Percentiles rank a stretch among this genome's conserved stretches.
These are phyloP conservation scores for Pangasius larnaudii DNA, from an alignment of 2,797 vertebrate genomes.

Conservation along the genomic window DNA sequence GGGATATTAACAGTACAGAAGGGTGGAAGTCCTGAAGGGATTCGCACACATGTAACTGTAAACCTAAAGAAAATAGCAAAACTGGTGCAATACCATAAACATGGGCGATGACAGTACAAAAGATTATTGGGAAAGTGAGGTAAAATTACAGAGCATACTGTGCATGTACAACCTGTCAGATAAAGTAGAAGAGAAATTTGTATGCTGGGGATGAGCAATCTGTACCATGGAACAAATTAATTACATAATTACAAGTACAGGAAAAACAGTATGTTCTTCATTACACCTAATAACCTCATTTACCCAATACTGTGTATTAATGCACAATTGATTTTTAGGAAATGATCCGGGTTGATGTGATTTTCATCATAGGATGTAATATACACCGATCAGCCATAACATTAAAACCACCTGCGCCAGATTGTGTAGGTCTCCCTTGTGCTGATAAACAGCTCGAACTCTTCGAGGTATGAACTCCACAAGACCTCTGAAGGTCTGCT, in stretches of 20 bases:
- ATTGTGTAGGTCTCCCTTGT: no score
- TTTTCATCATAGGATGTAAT: not conserved
- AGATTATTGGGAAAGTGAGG: not conserved
- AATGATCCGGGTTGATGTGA: not conserved
- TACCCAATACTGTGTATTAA: not conserved
- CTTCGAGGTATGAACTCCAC: no score
- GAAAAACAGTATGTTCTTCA: not conserved
- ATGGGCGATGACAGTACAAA: not conserved
- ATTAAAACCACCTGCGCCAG: no score
- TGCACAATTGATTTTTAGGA: not conserved
- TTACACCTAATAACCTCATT: not conserved
- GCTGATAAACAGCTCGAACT: no score
- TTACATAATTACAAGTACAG: not conserved
- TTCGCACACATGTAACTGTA: slow-evolving; percentile 4
- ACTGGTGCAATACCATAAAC: not conserved
- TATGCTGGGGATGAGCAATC: not conserved
- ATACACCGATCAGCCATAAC: no score
- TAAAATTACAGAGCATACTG: not conserved
- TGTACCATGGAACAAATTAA: not conserved
- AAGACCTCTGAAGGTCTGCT: no score
- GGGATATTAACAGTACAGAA: slow-evolving; percentile 52
- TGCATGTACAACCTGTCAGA: not conserved
- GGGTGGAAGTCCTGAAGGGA: slow-evolving; percentile 5
- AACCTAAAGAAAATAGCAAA: not conserved
- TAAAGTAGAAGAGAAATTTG: not conserved